Base-by-base conservation (phyloP, 2,113 vertebrate species). In the Vulpes lagopus region DNA sequence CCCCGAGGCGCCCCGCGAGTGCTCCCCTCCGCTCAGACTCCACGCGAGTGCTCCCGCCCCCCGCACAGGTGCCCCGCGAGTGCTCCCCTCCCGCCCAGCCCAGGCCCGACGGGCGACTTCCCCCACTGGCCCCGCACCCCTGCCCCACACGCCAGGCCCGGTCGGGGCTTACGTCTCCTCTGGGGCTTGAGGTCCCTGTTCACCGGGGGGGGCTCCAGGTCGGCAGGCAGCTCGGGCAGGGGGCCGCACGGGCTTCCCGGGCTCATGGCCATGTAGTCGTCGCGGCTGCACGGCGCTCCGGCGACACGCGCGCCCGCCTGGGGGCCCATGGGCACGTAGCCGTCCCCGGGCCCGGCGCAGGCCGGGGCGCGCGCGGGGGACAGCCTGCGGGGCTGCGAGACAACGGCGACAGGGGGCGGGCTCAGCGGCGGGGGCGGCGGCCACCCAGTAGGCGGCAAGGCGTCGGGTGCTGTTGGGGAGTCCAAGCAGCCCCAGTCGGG, bases 171-270 rank as follows among this genome's bases (percentile, higher is more conserved):
- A 99, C 99, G 97, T 99, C 99, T 99, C 96, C 99, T 99, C 0
- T 99, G 99, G 83, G 99, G 99, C 95, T 99, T 99, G 85, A 99
- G 99, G 95, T 99, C 99, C 69, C 99, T 99, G 96, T 99, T 99
- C 93, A 99, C 99, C 0, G 99, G 99, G 15, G 99, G 99, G 1
- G 99, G 99, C 35, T 99, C 99, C 95, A 99, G 51, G 51, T 99
- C 98, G 0, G 73, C 98, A 67, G 99, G 98, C 11, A 99, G 98
- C 62, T 99, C 98, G 0, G 98, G 98, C 71, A 97, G 96, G 0
- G 99, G 98, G 89, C 98, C 98, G 12, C 98, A 91, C 87, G 99
- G 93, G 64, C 98, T 98, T 49, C 99, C 99, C 9, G 97, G 96
- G 62, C 99, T 99, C 99, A 99, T 99, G 67, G 99, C 99, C 96